Percentiles rank a stretch among this genome's conserved stretches.
phyloP scores from a whole-genome alignment of 2,888 invertebrate species.

The Meandrusa payeni region DNA sequence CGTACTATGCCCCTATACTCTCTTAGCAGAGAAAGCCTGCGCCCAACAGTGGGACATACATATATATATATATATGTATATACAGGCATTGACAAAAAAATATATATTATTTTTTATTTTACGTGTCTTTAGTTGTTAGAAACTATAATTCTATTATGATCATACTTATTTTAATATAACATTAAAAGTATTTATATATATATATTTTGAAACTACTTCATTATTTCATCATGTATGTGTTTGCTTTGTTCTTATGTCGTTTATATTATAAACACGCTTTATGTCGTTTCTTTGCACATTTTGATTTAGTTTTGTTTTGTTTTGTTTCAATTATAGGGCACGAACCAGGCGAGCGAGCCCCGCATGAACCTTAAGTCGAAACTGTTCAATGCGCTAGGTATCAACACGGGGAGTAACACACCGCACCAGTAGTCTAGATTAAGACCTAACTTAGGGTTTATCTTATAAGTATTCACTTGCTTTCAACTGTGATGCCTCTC shows the following conservation, averaged over 20 bases:
- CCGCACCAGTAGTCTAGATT: slow-evolving; percentile 65
- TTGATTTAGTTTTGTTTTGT: slow-evolving; percentile 66
- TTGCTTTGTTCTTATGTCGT: slow-evolving; percentile 22
- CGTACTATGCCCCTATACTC: too few species aligned
- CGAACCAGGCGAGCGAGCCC: slow-evolving; percentile 85
- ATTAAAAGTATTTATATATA: too few species aligned
- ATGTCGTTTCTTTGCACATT: slow-evolving; percentile 53
- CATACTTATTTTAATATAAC: too few species aligned
- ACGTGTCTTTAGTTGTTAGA: too few species aligned
- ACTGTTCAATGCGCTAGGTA: slow-evolving; percentile 91
- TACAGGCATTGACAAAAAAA: too few species aligned
- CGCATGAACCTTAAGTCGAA: slow-evolving; percentile 91
- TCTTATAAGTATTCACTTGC: slow-evolving; percentile 38
- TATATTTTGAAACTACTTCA: too few species aligned
- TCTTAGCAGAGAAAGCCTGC: too few species aligned
- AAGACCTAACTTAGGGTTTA: slow-evolving; percentile 39
- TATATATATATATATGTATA: too few species aligned
- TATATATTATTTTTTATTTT: too few species aligned
- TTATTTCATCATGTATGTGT: too few species aligned
- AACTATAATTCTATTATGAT: too few species aligned
- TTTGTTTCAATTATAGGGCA: slow-evolving; percentile 81
- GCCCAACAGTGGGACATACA: too few species aligned
- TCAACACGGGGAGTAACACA: slow-evolving; percentile 83
- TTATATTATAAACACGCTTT: slow-evolving; percentile 35
- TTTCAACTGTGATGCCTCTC: slow-evolving; percentile 34